These are phyloP conservation scores for Gymnoscopelus microlampas DNA, from an alignment of 2,797 vertebrate species.

Conservation along the genomic window DNA sequence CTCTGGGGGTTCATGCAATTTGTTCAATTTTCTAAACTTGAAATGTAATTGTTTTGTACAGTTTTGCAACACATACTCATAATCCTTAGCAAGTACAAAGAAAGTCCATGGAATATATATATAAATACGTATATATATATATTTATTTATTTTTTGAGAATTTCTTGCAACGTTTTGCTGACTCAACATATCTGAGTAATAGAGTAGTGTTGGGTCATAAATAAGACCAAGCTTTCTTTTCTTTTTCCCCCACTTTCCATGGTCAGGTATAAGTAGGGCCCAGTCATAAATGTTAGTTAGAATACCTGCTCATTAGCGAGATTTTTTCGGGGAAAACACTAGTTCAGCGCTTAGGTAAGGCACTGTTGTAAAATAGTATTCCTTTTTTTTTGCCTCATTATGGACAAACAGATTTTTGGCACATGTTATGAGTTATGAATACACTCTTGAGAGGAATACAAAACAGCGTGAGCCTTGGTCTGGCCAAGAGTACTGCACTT, in stretches of 20 bases:
- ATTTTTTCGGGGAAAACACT: conserved; percentile 65
- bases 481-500: conserved; percentile 86
- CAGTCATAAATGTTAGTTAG: conserved; percentile 69
- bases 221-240: conserved; percentile 38
- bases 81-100: not conserved
- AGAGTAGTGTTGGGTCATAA: conserved; percentile 58
- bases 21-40: not conserved
- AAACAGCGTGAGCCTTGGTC: conserved; percentile 88
- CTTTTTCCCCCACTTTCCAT: conserved; percentile 45
- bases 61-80: not conserved
- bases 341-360: conserved; percentile 61
- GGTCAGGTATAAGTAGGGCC: conserved; percentile 48
- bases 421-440: conserved; percentile 89
- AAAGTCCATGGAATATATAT: not conserved
- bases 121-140: no score
- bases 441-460: conserved; percentile 86
- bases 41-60: conserved; percentile 7
- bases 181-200: conserved; percentile 49
- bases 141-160: not conserved
- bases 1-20: conserved; percentile 19
- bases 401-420: conserved; percentile 87
- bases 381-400: conserved; percentile 78
- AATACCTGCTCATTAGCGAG: conserved; percentile 74
- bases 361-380: conserved; percentile 70
- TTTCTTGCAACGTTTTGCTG: conserved; percentile 48